A percentile compares a stretch with the other conserved stretches of the same genome.
Evolutionary conservation across 1,140 invertebrate species (phyloP).

Genomic region (Lordiphosa collinella): DNA sequence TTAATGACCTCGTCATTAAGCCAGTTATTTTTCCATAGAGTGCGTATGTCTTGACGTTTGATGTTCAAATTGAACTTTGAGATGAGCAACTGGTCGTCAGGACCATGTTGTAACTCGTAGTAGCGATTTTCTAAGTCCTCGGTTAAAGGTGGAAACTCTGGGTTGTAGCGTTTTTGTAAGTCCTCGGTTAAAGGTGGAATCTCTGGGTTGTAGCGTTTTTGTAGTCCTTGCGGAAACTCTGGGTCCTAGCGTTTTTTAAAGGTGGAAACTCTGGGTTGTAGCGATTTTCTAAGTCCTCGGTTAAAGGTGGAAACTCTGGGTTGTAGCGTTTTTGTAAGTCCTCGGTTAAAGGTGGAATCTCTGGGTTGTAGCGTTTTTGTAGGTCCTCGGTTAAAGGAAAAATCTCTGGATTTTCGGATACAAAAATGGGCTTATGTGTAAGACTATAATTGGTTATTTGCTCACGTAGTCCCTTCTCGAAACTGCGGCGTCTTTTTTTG

Average conservation of each 20-base stretch:
- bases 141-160: constrained; percentile 20
- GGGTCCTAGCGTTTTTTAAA: constrained; percentile 14
- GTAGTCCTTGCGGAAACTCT: constrained; percentile 14
- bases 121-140: constrained; percentile 17
- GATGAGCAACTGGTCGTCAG: constrained; percentile 65
- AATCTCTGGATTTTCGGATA: not conserved
- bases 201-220: constrained; percentile 10
- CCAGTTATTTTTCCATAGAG: constrained; percentile 91
- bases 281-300: constrained; percentile 10
- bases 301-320: constrained; percentile 20
- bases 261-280: constrained; percentile 15
- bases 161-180: too few species aligned
- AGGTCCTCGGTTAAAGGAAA: too few species aligned
- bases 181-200: too few species aligned
- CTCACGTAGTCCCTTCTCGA: constrained; percentile 24
- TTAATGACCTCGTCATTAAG: constrained; percentile 95
- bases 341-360: constrained; percentile 25
- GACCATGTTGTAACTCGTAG: constrained; percentile 16
- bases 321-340: constrained; percentile 14
- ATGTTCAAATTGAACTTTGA: constrained; percentile 84
- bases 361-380: not conserved
- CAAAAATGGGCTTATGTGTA: constrained; percentile 21
- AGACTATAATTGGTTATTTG: not conserved
- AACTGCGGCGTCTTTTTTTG: constrained; percentile 14
- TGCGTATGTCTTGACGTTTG: constrained; percentile 87